Evolutionary conservation across 2,113 vertebrate genomes (phyloP), one percentile per base, ranked within the genome.

Genomic region (Bubo scandiacus): DNA sequence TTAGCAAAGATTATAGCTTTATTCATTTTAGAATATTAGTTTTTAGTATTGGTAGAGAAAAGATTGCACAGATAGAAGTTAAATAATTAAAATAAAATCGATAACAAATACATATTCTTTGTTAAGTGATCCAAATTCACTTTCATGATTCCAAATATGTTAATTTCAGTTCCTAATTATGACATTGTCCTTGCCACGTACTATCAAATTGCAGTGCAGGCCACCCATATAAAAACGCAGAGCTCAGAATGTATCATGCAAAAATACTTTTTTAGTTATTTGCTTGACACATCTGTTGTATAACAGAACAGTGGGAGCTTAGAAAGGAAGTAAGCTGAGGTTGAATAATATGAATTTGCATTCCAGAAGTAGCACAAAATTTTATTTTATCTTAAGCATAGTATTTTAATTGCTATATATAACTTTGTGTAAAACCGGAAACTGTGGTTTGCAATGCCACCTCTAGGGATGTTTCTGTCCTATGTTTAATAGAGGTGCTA

Each of bases 331-430:
- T 20, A 77, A 94, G 40, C 40, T 72, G 38, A 25, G 5, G 36
- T 22, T 92, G 54, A 95, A 77, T 80, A 95, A 72, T 32, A 77
- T 36, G 65, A 21, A 94, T 94, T 85, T 95, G 38, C 18, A 73
- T 96, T 82, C 63, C 55, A 73, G 42, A 92, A 96, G 47, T 42
- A 88, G 18, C 59, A 82, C 55, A 73, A 92, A 61, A 71, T 54
- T 34, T 63, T 92, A 77, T 86, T 95, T 96, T 63, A 63, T 86
- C 63, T 92, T 74, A 51, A 81, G 15, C 22, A 16, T 75, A 68
- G 40, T 80, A 51, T 95, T 90, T 88, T 92, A 88, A 93, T 86
- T 91, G 32, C 38, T 81, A 55, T 43, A 79, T 74, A 65, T 85
- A 91, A 78, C 52, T 74, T 38, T 10, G 22, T 54, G 32, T 86